These are phyloP conservation scores for Polydrusus cervinus DNA, from an alignment of 2,888 invertebrate genomes.

Conservation along the genomic window DNA sequence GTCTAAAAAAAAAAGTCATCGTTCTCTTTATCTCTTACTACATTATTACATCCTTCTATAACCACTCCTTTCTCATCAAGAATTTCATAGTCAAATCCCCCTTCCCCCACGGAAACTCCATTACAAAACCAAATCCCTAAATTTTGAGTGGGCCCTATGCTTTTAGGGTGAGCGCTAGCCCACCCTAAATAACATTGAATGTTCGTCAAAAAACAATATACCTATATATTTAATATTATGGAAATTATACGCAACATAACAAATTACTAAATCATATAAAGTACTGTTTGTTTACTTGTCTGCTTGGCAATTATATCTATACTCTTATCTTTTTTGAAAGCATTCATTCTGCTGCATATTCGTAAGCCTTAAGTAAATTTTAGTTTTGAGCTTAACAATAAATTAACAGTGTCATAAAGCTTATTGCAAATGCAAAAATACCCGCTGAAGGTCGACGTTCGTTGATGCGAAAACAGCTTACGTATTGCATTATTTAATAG, in stretches of 20 bases:
- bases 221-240: background rate
- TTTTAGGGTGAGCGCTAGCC: too few species aligned
- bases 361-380: background rate
- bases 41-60: too few species aligned
- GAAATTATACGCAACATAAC: background rate
- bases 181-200: too few species aligned
- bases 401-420: constrained; percentile 7
- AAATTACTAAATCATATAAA: constrained; percentile 1
- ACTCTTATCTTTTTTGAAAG: background rate
- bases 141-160: too few species aligned
- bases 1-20: too few species aligned
- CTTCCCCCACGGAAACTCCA: too few species aligned
- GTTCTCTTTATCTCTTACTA: too few species aligned
- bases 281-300: constrained; percentile 4
- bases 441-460: background rate
- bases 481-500: constrained; percentile 10
- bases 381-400: background rate
- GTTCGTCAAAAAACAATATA: too few species aligned
- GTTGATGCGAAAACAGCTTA: constrained; percentile 18
- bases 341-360: background rate
- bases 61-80: too few species aligned
- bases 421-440: constrained; percentile 19
- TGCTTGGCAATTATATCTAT: constrained; percentile 3
- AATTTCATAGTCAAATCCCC: too few species aligned
- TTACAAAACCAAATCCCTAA: too few species aligned